Conservation (phyloP, 35 echinoderm and acorn worm genomes). For the Hemicentrotus pulcherrimus region DNA sequence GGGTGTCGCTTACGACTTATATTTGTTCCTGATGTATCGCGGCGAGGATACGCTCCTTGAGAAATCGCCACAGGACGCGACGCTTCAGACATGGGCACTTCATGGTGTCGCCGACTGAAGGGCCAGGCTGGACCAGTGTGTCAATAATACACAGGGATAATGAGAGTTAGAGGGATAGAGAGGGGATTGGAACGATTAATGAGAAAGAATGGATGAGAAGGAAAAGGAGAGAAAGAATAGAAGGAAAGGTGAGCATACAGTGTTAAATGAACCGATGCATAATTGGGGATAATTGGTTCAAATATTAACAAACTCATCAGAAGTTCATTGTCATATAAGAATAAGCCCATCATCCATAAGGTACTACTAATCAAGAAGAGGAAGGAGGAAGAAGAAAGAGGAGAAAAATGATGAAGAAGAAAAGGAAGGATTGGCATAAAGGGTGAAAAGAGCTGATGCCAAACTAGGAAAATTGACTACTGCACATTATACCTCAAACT, state of each 20-base stretch:
- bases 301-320: no score
- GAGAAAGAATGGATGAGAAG: not conserved
- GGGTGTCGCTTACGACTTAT: not conserved
- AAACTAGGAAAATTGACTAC: not conserved
- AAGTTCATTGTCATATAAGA: no score
- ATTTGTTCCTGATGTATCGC: constrained; percentile 9
- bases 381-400: no score
- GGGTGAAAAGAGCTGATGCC: not conserved
- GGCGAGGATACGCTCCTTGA: not conserved
- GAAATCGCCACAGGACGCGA: constrained; percentile 7
- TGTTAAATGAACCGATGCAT: no score
- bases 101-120: not conserved
- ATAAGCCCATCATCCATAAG: no score
- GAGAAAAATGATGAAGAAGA: no score
- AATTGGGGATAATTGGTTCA: no score
- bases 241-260: not conserved
- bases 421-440: no score
- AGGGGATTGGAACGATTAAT: not conserved
- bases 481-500: no score
- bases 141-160: not conserved
- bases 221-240: not conserved
- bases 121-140: not conserved
- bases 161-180: not conserved
- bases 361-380: no score
- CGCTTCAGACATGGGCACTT: not conserved